Conservation (phyloP, 2,113 vertebrate genomes). For the Struthidea cinerea region DNA sequence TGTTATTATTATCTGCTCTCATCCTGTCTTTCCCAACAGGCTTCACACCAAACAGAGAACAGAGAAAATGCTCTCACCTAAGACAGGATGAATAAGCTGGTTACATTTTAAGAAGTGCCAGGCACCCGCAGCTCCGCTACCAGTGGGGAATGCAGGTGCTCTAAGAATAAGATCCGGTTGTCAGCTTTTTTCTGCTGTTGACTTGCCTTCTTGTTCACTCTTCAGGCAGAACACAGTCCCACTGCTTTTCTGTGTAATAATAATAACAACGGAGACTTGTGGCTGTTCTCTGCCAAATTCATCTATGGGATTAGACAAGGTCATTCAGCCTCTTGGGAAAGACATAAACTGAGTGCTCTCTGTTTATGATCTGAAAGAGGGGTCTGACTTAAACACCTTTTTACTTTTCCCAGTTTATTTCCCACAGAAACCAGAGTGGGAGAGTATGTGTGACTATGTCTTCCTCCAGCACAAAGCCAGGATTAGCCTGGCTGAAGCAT, state of each 20-base stretch:
- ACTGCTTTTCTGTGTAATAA: background rate
- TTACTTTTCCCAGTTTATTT: background rate
- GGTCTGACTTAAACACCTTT: background rate
- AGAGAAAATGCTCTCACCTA: conserved; percentile 13
- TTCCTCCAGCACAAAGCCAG: background rate
- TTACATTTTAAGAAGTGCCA: conserved; percentile 34
- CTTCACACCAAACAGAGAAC: conserved; percentile 2
- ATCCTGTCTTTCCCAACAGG: conserved; percentile 5
- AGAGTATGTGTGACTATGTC: background rate
- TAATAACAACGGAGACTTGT: background rate
- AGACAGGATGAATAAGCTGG: background rate
- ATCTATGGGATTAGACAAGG: background rate
- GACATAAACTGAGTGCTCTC: background rate
- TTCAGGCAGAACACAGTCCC: background rate
- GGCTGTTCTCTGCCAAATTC: background rate
- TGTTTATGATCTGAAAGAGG: background rate
- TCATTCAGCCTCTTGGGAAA: background rate
- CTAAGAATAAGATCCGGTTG: background rate
- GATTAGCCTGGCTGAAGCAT: background rate
- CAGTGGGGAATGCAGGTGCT: conserved; percentile 45
- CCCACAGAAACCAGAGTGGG: background rate
- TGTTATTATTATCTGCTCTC: conserved; percentile 22
- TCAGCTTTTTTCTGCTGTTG: background rate
- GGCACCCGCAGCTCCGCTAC: background rate
- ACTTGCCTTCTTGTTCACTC: background rate